Conservation (phyloP, 2,888 invertebrate species). For the Drosophila maculinotata region DNA sequence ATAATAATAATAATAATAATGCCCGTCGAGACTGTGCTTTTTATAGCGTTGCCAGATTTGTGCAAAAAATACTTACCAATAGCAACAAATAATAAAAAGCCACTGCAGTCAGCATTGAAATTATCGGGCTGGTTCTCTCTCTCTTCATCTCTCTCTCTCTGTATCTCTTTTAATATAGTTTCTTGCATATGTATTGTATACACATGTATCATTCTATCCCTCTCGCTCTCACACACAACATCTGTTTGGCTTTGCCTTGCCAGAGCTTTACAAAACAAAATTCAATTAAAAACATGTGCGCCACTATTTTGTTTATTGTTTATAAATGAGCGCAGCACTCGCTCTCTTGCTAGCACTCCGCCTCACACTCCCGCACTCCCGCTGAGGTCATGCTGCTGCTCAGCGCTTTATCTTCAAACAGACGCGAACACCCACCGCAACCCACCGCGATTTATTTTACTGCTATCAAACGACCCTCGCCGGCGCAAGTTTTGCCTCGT, state of each 20-base stretch:
- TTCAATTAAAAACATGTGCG: slow-evolving; percentile 80
- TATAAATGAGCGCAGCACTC: slow-evolving; percentile 71
- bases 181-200: neutral
- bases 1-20: slow-evolving; percentile 11
- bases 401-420: slow-evolving; percentile 11
- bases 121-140: slow-evolving; percentile 33
- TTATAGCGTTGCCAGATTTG: slow-evolving; percentile 40
- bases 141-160: neutral
- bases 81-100: slow-evolving; percentile 26
- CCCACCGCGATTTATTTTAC: too few relatives aligned
- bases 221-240: slow-evolving; percentile 49
- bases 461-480: slow-evolving; percentile 56
- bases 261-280: slow-evolving; percentile 56
- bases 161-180: slow-evolving; percentile 1
- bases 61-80: slow-evolving; percentile 18
- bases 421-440: slow-evolving; percentile 46
- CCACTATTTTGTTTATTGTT: slow-evolving; percentile 79
- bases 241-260: slow-evolving; percentile 59
- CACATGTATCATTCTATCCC: slow-evolving; percentile 9
- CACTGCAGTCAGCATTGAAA: slow-evolving; percentile 62
- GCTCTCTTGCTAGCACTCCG: slow-evolving; percentile 1
- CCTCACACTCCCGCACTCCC: slow-evolving; percentile 14
- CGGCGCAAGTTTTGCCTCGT: slow-evolving; percentile 61
- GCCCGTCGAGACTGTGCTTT: slow-evolving; percentile 10
- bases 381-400: slow-evolving; percentile 62